Conservation (phyloP, 2,888 invertebrate genomes). For the Idaea aversata region DNA sequence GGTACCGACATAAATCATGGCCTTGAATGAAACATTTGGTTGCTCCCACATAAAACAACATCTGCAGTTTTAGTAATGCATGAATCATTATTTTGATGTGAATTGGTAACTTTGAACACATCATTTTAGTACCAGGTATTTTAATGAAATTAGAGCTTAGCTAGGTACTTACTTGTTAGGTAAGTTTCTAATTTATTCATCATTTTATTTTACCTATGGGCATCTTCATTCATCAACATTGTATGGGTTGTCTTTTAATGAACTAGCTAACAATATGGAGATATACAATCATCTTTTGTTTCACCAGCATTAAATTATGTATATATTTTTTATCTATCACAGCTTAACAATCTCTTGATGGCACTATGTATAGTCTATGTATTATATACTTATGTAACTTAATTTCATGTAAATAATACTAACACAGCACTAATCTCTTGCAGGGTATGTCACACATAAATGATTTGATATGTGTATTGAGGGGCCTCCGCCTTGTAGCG, state of each 20-base stretch:
- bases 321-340: not conserved
- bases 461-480: slow-evolving; percentile 84
- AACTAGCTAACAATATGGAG: too few species aligned
- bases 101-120: not conserved
- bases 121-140: not conserved
- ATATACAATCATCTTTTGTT: too few species aligned
- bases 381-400: slow-evolving; percentile 16
- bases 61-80: not conserved
- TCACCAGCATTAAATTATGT: too few species aligned
- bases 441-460: slow-evolving; percentile 81
- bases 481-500: slow-evolving; percentile 84
- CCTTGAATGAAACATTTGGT: not conserved
- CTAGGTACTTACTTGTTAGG: not conserved
- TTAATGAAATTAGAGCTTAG: too few species aligned
- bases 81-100: not conserved
- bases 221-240: too few species aligned
- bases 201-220: too few species aligned
- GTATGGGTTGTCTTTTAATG: too few species aligned
- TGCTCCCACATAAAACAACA: not conserved
- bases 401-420: slow-evolving; percentile 26
- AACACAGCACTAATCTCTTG: slow-evolving; percentile 44
- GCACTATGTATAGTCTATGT: not conserved
- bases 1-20: not conserved
- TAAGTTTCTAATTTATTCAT: too few species aligned
- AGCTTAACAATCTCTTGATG: not conserved